Conservation (phyloP, 1,140 invertebrate genomes). For the Lepidurus arcticus region DNA sequence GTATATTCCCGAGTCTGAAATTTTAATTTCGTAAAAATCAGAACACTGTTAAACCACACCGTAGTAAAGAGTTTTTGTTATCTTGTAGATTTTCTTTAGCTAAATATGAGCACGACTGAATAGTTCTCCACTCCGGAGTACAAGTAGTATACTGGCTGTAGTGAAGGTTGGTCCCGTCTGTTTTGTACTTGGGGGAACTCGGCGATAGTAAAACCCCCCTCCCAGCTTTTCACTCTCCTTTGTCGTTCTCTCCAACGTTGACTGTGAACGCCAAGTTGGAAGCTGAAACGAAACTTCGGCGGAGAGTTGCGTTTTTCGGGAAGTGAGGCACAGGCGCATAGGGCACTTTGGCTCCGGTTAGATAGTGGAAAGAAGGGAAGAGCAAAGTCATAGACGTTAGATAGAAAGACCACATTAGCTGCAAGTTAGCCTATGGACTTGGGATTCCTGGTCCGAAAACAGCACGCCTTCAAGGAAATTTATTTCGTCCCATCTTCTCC, state of each 20-base stretch:
- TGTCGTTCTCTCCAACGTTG: slow-evolving; percentile 14
- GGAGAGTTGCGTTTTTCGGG: background rate
- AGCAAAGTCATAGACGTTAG: background rate
- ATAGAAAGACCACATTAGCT: background rate
- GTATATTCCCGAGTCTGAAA: background rate
- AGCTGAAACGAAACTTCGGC: background rate
- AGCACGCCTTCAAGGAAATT: too few relatives aligned
- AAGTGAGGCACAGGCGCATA: background rate
- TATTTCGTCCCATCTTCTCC: background rate
- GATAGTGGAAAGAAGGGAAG: slow-evolving; percentile 6
- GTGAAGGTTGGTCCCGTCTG: background rate
- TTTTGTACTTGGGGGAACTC: slow-evolving; percentile 14
- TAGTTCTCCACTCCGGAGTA: background rate
- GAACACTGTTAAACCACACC: background rate
- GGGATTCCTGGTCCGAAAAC: too few relatives aligned
- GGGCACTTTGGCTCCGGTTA: background rate
- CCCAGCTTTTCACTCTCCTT: slow-evolving; percentile 4
- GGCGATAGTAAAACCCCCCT: background rate
- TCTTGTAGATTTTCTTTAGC: background rate
- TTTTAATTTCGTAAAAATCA: background rate
- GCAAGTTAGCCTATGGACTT: background rate
- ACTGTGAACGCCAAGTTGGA: background rate
- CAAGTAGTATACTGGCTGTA: slow-evolving; percentile 1
- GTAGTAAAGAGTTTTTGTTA: background rate
- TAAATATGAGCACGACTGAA: background rate